Conservation (phyloP, 2,888 invertebrate species). For the Phengaris alcon region DNA sequence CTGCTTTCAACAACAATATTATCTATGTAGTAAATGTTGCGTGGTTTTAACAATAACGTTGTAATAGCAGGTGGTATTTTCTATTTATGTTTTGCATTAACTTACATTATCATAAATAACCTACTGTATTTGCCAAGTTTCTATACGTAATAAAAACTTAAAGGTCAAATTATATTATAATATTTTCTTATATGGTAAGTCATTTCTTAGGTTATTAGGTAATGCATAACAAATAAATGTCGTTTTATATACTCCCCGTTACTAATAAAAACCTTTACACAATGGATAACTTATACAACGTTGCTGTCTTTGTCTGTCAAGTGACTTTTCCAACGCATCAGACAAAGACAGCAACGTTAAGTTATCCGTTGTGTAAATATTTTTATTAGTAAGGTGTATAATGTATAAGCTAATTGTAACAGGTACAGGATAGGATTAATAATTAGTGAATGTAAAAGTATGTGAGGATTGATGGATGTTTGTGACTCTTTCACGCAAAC, state of each 20-base stretch:
- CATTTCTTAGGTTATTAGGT: background rate
- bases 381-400: too few relatives aligned
- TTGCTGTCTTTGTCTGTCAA: too few relatives aligned
- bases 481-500: too few relatives aligned
- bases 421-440: too few relatives aligned
- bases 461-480: too few relatives aligned
- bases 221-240: background rate
- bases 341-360: too few relatives aligned
- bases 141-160: background rate
- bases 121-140: background rate
- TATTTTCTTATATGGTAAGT: background rate
- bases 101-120: background rate
- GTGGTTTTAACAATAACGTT: slow-evolving; percentile 1
- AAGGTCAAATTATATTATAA: slow-evolving; percentile 7
- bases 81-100: background rate
- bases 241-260: background rate
- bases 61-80: background rate
- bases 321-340: too few relatives aligned
- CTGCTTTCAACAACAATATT: slow-evolving; percentile 2
- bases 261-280: too few relatives aligned
- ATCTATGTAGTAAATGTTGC: background rate
- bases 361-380: too few relatives aligned
- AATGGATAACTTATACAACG: too few relatives aligned
- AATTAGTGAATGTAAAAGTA: too few relatives aligned
- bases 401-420: too few relatives aligned